These are phyloP conservation scores for Tragopan temminckii DNA, from an alignment of 2,797 vertebrate species.

Conservation along the genomic window DNA sequence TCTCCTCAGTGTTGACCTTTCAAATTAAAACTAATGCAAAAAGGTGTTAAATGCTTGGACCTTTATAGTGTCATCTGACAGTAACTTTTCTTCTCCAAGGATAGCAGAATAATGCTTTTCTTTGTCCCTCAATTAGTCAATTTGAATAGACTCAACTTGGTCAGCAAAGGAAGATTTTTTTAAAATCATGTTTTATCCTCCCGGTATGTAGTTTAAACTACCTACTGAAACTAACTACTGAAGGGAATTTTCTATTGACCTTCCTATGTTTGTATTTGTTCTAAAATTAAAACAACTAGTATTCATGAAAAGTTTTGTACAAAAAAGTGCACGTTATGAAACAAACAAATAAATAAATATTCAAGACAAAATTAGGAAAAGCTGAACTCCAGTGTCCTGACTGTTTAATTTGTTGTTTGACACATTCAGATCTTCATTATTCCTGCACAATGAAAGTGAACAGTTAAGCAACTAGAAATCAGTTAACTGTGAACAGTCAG, in stretches of 20 bases:
- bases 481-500: not conserved
- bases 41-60: not conserved
- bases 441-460: not conserved
- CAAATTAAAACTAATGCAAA: slow-evolving; percentile 44
- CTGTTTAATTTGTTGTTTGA: slow-evolving; percentile 12
- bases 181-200: not conserved
- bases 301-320: not conserved
- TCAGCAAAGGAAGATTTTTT: not conserved
- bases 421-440: not conserved
- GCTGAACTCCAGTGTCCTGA: not conserved
- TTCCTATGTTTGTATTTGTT: not conserved
- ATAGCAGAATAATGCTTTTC: not conserved
- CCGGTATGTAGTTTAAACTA: not conserved
- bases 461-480: not conserved
- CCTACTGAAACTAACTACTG: not conserved
- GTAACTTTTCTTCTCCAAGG: not conserved
- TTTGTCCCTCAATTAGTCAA: not conserved
- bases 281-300: not conserved
- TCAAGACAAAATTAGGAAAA: not conserved
- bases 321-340: not conserved
- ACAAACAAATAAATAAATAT: not conserved
- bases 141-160: slow-evolving; percentile 9
- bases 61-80: not conserved
- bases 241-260: not conserved
- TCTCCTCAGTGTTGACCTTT: slow-evolving; percentile 37